A percentile compares a stretch with the other conserved stretches of the same genome.
Conservation (phyloP, 2,888 invertebrate genomes). For the Tachina fera region DNA sequence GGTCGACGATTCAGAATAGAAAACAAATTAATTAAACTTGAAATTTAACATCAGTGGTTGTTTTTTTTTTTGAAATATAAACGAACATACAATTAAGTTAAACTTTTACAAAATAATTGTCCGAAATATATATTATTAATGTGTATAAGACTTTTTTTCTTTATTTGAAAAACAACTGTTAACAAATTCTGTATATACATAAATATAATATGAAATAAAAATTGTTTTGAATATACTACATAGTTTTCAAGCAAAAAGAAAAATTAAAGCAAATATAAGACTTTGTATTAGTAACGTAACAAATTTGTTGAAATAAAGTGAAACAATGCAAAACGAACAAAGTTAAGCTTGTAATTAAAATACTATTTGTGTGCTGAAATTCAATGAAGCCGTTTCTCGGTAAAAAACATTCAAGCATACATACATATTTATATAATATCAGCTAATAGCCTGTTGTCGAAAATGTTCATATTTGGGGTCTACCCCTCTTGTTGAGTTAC, state of each 20-base stretch:
- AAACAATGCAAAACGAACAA: too few species aligned
- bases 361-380: too few species aligned
- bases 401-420: too few species aligned
- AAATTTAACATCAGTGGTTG: conserved; percentile 62
- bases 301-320: not conserved
- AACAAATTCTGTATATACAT: conserved; percentile 24
- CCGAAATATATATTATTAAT: conserved; percentile 13
- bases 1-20: conserved; percentile 38
- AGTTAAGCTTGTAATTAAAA: too few species aligned
- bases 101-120: not conserved
- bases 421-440: too few species aligned
- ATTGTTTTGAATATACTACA: conserved; percentile 26
- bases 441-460: too few species aligned
- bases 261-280: not conserved
- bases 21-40: conserved; percentile 33
- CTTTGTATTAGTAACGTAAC: not conserved
- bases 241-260: not conserved
- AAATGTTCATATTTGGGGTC: too few species aligned
- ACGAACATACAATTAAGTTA: conserved; percentile 42
- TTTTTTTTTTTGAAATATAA: conserved; percentile 64
- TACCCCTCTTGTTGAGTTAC: too few species aligned
- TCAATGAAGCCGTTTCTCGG: too few species aligned
- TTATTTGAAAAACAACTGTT: conserved; percentile 11
- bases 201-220: not conserved
- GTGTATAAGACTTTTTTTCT: conserved; percentile 12